Evolutionary conservation across 1,140 invertebrate genomes (phyloP).

Genomic region (Lethrus apterus): DNA sequence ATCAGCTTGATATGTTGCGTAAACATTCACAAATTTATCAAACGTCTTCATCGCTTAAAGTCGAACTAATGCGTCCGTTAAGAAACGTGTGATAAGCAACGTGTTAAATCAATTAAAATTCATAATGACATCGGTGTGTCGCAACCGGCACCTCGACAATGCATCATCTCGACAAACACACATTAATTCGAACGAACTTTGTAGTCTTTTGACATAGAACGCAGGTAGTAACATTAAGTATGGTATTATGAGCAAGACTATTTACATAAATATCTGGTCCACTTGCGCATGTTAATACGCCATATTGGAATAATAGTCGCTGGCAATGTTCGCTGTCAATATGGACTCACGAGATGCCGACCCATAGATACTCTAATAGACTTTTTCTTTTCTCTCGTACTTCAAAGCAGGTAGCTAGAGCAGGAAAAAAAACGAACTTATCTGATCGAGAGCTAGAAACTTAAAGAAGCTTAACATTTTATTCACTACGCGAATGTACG

Average conservation of each 20-base stretch:
- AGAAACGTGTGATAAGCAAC: background rate
- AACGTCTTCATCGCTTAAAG: too few relatives aligned
- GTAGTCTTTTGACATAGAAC: slow-evolving; percentile 1
- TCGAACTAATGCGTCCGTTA: background rate
- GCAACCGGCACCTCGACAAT: background rate
- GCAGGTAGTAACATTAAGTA: slow-evolving; percentile 4
- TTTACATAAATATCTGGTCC: slow-evolving; percentile 11
- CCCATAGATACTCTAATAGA: slow-evolving; percentile 12
- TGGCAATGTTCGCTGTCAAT: slow-evolving; percentile 10
- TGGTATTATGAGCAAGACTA: slow-evolving; percentile 4
- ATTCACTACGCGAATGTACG: too few relatives aligned
- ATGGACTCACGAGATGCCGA: slow-evolving; percentile 5
- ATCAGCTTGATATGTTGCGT: too few relatives aligned
- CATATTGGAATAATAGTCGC: slow-evolving; percentile 9
- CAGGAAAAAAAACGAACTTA: slow-evolving; percentile 5
- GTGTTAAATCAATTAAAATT: background rate
- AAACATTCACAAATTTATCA: too few relatives aligned
- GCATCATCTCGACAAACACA: background rate
- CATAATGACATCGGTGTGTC: too few relatives aligned
- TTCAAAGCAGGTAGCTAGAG: slow-evolving; percentile 9
- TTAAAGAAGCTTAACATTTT: slow-evolving; percentile 9
- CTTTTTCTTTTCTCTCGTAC: background rate
- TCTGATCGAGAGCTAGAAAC: slow-evolving; percentile 12
- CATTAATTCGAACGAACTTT: background rate
- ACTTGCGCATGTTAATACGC: slow-evolving; percentile 9